Percentiles rank a stretch among this genome's conserved stretches.
phyloP scores from a whole-genome alignment of 1,140 invertebrate species.

The Leptestheria dahalacensis region DNA sequence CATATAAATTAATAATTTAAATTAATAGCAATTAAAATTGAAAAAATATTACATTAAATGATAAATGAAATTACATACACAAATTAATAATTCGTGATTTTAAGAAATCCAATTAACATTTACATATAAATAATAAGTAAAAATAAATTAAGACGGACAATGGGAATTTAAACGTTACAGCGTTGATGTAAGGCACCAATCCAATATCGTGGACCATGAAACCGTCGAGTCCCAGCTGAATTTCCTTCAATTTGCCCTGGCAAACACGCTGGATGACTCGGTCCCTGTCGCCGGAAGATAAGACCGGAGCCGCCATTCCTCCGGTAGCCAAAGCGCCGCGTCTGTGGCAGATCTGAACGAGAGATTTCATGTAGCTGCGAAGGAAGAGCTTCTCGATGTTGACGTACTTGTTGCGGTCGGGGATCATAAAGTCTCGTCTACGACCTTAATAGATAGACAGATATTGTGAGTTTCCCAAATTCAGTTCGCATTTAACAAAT shows the following conservation, averaged over 20 bases:
- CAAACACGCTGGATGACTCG: conserved; percentile 17
- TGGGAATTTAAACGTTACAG: conserved; percentile 30
- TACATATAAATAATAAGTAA: too few relatives aligned
- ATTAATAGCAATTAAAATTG: conserved; percentile 15
- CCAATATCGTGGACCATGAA: conserved; percentile 51
- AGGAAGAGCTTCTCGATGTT: conserved; percentile 47
- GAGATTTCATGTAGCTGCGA: conserved; percentile 41
- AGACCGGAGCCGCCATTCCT: conserved; percentile 47
- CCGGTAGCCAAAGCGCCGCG: conserved; percentile 47
- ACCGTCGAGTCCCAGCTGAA: conserved; percentile 45
- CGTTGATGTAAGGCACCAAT: conserved; percentile 39
- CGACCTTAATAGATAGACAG: conserved; percentile 28
- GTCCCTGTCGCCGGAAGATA: conserved; percentile 19
- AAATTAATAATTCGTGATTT: too few relatives aligned
- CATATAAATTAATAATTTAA: too few relatives aligned
- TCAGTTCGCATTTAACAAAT: too few relatives aligned
- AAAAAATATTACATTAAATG: conserved; percentile 19
- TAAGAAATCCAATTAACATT: too few relatives aligned
- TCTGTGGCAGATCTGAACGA: conserved; percentile 43
- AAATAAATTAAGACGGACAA: too few relatives aligned
- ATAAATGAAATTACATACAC: conserved; percentile 13
- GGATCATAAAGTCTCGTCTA: conserved; percentile 41
- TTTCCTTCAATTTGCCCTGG: conserved; percentile 38
- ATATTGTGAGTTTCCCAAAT: too few relatives aligned
- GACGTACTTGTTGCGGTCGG: conserved; percentile 51